Evolutionary conservation across 2,113 vertebrate species (phyloP).

Genomic region (Phyllostomus discolor): DNA sequence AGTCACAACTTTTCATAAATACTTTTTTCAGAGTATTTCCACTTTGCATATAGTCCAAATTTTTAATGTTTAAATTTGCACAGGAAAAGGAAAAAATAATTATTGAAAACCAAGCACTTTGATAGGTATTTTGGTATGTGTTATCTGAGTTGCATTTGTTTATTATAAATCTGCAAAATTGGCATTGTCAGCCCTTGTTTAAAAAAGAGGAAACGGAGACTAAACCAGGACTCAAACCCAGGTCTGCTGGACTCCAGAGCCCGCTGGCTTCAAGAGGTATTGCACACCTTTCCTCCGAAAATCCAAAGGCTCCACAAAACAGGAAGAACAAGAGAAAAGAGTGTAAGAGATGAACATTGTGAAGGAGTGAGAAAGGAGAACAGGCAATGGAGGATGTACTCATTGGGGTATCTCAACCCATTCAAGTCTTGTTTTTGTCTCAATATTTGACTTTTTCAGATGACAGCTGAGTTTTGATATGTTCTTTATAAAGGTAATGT

Average conservation of each 20-base stretch:
- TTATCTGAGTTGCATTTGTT: background rate
- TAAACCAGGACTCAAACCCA: background rate
- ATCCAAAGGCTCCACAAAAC: background rate
- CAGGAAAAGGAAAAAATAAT: background rate
- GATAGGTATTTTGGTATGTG: background rate
- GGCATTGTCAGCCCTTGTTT: background rate
- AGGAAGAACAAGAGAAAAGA: background rate
- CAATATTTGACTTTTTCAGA: background rate
- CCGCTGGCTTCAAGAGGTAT: background rate
- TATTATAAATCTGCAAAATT: background rate
- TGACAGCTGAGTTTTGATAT: background rate
- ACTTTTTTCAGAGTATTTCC: background rate
- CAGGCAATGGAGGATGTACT: no score
- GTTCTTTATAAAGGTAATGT: background rate
- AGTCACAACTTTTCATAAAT: background rate
- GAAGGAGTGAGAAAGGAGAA: background rate
- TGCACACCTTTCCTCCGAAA: background rate
- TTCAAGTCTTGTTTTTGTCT: background rate
- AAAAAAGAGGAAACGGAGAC: background rate
- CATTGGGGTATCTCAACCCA: background rate
- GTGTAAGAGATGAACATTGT: background rate
- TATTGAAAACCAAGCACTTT: background rate
- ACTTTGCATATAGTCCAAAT: background rate
- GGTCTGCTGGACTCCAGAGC: background rate
- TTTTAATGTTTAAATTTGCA: background rate